Evolutionary conservation across 2,113 vertebrate species (phyloP), one percentile per base, ranked within the genome.

Genomic region (Typhlomys cinereus): DNA sequence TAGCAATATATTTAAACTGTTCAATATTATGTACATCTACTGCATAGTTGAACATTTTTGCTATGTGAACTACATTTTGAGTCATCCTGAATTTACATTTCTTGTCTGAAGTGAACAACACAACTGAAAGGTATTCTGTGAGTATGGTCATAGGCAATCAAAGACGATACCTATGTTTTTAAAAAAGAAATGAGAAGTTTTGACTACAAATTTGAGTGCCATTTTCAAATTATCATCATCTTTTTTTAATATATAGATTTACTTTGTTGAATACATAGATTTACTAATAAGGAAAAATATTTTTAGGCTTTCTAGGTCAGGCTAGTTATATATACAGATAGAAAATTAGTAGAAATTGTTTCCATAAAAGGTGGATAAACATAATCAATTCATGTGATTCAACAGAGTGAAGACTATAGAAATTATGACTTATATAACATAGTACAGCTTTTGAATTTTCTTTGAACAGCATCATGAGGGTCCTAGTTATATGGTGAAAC

Each of bases 401-500:
- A 74, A 71, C 13, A 23, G 7, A 83, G 36, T 11, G 11, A 18
- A 89, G 91, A 48, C 21, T 67, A 52, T 41, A 75, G 81, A 71
- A 73, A 83, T 44, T 73, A 84, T 80, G 52, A 76, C 50, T 83
- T 81, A 54, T 64, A 6, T 44, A 74, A 85, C 88, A 79, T 69
- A 82, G 70, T 52, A 83, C 18, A 50, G 12, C 67, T 91, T 73
- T 67, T 5, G 23, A 85, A 80, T 69, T 90, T 11, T 85, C 17
- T 88, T 78, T 89, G 7, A 29, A 89, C 11, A 86, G 18, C 9
- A 62, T 14, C 78, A 62, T 91, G 76, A 91, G n/a, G 12, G 36
- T 71, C 10, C 7, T 36, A 78, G 61, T 92, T 29, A 89, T 85
- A 85, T 8, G 76, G 27, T 89, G 20, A 87, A 96, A 85, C 15